Base-by-base conservation (phyloP, 2,888 invertebrate genomes). In the Melanotus villosus region DNA sequence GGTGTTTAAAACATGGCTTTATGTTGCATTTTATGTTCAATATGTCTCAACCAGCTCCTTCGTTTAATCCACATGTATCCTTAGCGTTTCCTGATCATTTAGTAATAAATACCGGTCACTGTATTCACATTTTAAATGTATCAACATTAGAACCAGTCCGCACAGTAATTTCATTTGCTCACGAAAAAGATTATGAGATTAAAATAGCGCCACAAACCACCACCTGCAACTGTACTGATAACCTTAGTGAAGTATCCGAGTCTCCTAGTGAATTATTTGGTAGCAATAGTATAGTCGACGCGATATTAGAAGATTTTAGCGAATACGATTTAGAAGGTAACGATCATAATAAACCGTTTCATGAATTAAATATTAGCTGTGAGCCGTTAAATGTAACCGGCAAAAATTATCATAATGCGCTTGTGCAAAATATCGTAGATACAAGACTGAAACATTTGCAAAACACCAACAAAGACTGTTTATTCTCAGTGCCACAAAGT, bases 21-120 rank as follows among this genome's bases (percentile, higher is more conserved):
- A 95, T 96, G 50, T 91, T 97, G 73, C 97, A 98, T 84, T 95
- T 96, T 76, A 94, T 94, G 81, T 96, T 96, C 83, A 94, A 95
- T 81, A 92, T 95, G 77, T 93, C 94, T n/a, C 81, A 82, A 65
- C 94, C 95, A 56, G 93, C 92, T 78, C 95, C 94, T 21, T 71
- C 68, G 10, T 85, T 85, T 71, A 81, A 84, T 71, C 84, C 85
- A 1, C 75, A 81, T 63, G 79, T 84, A 60, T 84, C 84, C 47
- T 70, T 85, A 47, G 83, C 84, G 7, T 85, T 80, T 74, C 84
- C 85, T 7, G 82, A 85, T 69, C 82, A 85, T 74, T 73, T 85
- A 70, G 84, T 85, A 10, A 82, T 85, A 59, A 85, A 85, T 71
- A 85, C 85, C 10, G 85, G 85, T 50, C 84, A 84, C 75, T 84